phyloP scores from a whole-genome alignment of 92 coral and sea anemone species.

The Nematostella vectensis region DNA sequence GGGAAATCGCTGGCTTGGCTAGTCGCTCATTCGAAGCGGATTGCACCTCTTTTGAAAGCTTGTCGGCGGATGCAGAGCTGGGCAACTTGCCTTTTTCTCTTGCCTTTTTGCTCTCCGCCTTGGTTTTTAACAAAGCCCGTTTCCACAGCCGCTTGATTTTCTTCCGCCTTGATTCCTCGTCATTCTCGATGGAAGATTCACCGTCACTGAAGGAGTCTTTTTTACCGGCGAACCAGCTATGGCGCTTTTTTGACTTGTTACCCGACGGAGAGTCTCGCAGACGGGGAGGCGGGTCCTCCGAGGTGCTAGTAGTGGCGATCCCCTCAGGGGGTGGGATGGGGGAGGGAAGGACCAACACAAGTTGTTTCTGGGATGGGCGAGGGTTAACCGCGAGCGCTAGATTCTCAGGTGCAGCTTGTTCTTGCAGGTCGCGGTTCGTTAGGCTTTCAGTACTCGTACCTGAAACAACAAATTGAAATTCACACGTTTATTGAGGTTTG shows the following conservation, averaged over 20 bases:
- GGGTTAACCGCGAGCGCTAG: too few species aligned
- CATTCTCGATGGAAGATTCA: conserved; percentile 35
- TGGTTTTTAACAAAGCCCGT: conserved; percentile 55
- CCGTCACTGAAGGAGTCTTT: conserved; percentile 43
- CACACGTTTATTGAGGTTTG: too few species aligned
- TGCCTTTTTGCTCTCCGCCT: background rate
- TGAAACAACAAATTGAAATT: too few species aligned
- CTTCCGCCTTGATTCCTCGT: conserved; percentile 55
- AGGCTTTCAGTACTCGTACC: too few species aligned
- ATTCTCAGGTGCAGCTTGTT: too few species aligned
- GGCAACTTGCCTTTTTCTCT: background rate
- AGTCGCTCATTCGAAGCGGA: background rate
- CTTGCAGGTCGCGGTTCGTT: too few species aligned
- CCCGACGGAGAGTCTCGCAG: conserved; percentile 37
- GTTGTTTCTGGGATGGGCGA: too few species aligned
- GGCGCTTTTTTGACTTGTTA: conserved; percentile 46
- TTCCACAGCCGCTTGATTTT: conserved; percentile 72
- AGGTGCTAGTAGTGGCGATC: too few species aligned
- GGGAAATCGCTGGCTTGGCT: background rate
- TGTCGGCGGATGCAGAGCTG: background rate
- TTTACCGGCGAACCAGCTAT: conserved; percentile 60
- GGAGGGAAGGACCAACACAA: too few species aligned
- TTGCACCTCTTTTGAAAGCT: background rate
- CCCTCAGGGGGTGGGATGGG: too few species aligned
- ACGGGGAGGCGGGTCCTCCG: too few species aligned